These are phyloP conservation scores for Adelognathus sp. DNA, from an alignment of 2,888 invertebrate species.

Conservation along the genomic window DNA sequence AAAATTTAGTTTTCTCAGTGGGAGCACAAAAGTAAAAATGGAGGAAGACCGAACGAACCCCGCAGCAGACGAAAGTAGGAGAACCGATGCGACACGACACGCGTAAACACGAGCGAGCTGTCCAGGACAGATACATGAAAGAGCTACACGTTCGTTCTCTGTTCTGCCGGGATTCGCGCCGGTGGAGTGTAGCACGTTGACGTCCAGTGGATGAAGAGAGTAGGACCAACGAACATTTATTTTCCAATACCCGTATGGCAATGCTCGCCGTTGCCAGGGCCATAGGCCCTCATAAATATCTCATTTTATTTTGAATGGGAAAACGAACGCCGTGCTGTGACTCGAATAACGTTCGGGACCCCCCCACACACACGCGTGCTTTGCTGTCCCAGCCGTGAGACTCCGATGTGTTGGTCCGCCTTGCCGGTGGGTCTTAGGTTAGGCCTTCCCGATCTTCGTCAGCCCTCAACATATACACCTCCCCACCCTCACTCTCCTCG, in stretches of 20 bases:
- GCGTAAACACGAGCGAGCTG: slow-evolving; percentile 51
- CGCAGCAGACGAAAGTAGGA: slow-evolving; percentile 47
- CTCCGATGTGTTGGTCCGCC: background rate
- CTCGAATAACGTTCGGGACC: slow-evolving; percentile 35
- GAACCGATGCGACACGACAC: slow-evolving; percentile 34
- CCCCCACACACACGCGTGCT: slow-evolving; percentile 22
- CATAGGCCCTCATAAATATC: slow-evolving; percentile 76
- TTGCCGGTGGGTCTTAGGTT: slow-evolving; percentile 28
- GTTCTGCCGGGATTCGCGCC: slow-evolving; percentile 4
- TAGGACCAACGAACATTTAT: slow-evolving; percentile 36
- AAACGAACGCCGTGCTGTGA: slow-evolving; percentile 77
- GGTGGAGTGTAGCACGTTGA: background rate
- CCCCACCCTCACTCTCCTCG: slow-evolving; percentile 25
- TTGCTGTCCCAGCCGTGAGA: slow-evolving; percentile 10
- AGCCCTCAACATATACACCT: slow-evolving; percentile 38
- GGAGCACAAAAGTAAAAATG: too few species aligned
- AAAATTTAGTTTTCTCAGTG: too few species aligned
- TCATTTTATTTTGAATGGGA: slow-evolving; percentile 80
- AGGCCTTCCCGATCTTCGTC: slow-evolving; percentile 41
- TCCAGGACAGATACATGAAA: slow-evolving; percentile 34
- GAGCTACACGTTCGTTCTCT: slow-evolving; percentile 18
- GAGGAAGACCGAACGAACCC: slow-evolving; percentile 24
- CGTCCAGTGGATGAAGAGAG: slow-evolving; percentile 27
- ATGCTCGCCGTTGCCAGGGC: slow-evolving; percentile 27
- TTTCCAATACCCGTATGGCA: slow-evolving; percentile 39